Evolutionary conservation across 2,113 vertebrate species (phyloP).

Genomic region (Coryphaenoides rupestris): DNA sequence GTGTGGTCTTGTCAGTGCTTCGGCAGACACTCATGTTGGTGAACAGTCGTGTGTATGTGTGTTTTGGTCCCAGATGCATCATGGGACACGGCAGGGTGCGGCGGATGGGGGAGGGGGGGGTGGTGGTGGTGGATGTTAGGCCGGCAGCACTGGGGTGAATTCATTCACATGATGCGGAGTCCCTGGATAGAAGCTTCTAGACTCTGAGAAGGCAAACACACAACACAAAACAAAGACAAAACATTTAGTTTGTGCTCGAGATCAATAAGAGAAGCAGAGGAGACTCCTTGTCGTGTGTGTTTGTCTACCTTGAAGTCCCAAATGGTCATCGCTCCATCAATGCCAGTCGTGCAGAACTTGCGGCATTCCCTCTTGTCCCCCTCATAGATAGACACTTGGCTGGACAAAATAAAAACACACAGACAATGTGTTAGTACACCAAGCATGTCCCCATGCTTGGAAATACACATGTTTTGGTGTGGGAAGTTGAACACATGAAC

Average conservation of each 20-base stretch:
- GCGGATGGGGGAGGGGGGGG: conserved; percentile 5
- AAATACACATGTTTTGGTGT: too few species aligned
- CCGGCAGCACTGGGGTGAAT: conserved; percentile 47
- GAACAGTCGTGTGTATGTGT: conserved; percentile 39
- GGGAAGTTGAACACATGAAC: too few species aligned
- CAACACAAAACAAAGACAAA: conserved; percentile 1
- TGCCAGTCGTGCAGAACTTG: conserved; percentile 99
- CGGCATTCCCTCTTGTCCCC: conserved; percentile 98
- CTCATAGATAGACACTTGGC: conserved; percentile 99
- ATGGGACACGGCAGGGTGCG: conserved; percentile 9
- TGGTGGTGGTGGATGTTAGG: conserved; percentile 28
- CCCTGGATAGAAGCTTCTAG: conserved; percentile 97
- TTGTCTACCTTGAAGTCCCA: conserved; percentile 94
- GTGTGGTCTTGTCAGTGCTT: conserved; percentile 66
- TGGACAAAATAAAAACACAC: conserved; percentile 47
- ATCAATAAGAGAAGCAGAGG: too few species aligned
- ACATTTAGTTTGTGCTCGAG: conserved; percentile 5
- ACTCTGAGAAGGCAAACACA: conserved; percentile 75
- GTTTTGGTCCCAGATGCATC: conserved; percentile 52
- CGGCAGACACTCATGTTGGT: conserved; percentile 55
- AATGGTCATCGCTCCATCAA: conserved; percentile 98
- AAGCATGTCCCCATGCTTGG: not conserved
- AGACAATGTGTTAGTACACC: not conserved
- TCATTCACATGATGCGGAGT: conserved; percentile 93
- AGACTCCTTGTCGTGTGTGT: not conserved